A percentile compares a stretch with the other conserved stretches of the same genome.
Conservation (phyloP, 1,140 invertebrate genomes). For the Drosophila pandora region DNA sequence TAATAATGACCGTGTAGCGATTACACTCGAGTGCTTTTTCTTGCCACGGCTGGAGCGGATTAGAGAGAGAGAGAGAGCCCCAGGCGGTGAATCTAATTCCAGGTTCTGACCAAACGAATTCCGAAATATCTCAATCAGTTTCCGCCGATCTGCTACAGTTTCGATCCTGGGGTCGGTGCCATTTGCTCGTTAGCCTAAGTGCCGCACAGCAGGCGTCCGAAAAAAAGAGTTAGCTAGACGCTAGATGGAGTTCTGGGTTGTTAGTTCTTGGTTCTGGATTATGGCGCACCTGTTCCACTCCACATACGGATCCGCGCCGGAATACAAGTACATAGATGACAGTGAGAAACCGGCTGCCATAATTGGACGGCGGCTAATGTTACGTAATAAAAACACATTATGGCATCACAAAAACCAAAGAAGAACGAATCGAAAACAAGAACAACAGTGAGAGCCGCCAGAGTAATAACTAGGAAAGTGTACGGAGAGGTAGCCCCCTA, state of each 20-base stretch:
- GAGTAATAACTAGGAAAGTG: slow-evolving; percentile 50
- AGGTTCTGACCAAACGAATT: slow-evolving; percentile 40
- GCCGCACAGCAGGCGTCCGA: slow-evolving; percentile 54
- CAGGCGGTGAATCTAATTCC: slow-evolving; percentile 27
- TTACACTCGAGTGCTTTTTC: slow-evolving; percentile 70
- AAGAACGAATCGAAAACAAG: slow-evolving; percentile 46
- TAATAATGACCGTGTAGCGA: slow-evolving; percentile 79
- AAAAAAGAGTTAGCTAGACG: slow-evolving; percentile 1
- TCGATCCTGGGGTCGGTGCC: slow-evolving; percentile 39
- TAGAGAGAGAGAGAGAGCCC: slow-evolving; percentile 27
- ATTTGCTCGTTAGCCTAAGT: slow-evolving; percentile 36
- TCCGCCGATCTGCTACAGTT: slow-evolving; percentile 49
- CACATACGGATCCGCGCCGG: slow-evolving; percentile 6
- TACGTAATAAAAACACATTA: slow-evolving; percentile 79
- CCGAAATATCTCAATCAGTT: slow-evolving; percentile 50
- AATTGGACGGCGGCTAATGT: slow-evolving; percentile 74
- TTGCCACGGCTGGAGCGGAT: slow-evolving; percentile 23
- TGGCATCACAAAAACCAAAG: slow-evolving; percentile 48
- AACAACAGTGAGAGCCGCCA: slow-evolving; percentile 39
- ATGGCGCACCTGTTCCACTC: slow-evolving; percentile 53
- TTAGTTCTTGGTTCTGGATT: slow-evolving; percentile 4
- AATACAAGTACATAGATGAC: slow-evolving; percentile 26
- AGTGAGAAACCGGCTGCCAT: slow-evolving; percentile 65
- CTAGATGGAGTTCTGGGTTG: slow-evolving; percentile 13
- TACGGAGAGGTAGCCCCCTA: slow-evolving; percentile 21